Evolutionary conservation across 2,113 vertebrate species (phyloP).

Genomic region (Charina bottae): DNA sequence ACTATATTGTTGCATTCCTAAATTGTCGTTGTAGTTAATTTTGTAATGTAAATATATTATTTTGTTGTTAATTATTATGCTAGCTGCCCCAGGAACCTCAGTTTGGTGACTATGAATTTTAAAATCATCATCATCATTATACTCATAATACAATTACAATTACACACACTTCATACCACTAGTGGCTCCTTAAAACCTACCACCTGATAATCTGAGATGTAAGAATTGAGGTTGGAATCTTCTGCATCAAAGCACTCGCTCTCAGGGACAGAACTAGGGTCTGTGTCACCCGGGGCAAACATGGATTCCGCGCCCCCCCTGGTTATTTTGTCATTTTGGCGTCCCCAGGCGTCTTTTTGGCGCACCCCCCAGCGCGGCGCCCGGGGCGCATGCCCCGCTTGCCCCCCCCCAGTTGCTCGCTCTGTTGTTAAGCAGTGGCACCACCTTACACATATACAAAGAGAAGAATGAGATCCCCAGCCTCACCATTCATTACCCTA

Average conservation of each 20-base stretch:
- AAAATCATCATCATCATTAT: neutral
- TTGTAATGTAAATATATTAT: neutral
- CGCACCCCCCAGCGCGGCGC: too few species aligned
- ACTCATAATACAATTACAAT: neutral
- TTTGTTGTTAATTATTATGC: neutral
- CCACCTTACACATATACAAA: neutral
- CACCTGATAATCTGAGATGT: neutral
- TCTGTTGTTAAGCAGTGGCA: neutral
- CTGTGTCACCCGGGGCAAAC: too few species aligned
- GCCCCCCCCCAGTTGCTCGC: too few species aligned
- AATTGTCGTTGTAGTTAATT: neutral
- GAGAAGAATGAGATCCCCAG: neutral
- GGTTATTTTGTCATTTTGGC: too few species aligned
- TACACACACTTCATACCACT: neutral
- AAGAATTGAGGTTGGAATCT: neutral
- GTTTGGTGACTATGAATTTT: neutral
- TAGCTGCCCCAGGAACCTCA: neutral
- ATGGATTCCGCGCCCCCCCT: too few species aligned
- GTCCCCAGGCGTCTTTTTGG: too few species aligned
- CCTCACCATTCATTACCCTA: neutral
- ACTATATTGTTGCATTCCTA: neutral
- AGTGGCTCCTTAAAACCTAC: neutral
- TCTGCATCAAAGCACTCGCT: neutral
- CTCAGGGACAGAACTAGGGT: too few species aligned
- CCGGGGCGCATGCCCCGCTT: too few species aligned